Percentiles rank a stretch among this genome's conserved stretches.
Evolutionary conservation across 2,113 vertebrate genomes (phyloP).

Genomic region (Spermophilus dauricus): DNA sequence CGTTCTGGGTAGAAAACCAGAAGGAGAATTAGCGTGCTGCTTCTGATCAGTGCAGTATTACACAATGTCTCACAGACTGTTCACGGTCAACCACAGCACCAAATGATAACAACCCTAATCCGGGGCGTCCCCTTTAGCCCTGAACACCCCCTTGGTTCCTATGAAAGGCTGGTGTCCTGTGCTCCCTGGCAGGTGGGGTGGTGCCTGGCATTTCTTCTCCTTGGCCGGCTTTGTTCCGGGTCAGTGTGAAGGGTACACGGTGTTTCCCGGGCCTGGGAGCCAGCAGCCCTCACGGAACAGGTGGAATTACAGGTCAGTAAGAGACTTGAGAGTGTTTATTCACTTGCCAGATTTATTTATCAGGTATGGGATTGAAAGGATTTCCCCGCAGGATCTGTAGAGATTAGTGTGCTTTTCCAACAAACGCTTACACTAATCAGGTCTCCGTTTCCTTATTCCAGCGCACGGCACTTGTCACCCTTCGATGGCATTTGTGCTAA

Average conservation of each 20-base stretch:
- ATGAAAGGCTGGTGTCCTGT: not conserved
- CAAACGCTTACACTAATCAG: slow-evolving; percentile 83
- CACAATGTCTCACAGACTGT: not conserved
- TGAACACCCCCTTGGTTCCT: not conserved
- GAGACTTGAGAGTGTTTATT: slow-evolving; percentile 84
- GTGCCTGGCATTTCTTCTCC: not conserved
- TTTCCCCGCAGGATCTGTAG: slow-evolving; percentile 87
- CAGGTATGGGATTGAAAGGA: slow-evolving; percentile 87
- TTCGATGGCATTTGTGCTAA: slow-evolving; percentile 67
- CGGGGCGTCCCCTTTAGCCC: not conserved
- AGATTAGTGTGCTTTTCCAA: slow-evolving; percentile 86
- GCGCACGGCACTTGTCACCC: slow-evolving; percentile 10
- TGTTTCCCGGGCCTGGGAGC: slow-evolving; percentile 30
- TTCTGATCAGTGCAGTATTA: slow-evolving; percentile 32
- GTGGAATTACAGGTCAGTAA: slow-evolving; percentile 82
- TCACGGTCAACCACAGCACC: slow-evolving; percentile 63
- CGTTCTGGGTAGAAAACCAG: slow-evolving; percentile 29
- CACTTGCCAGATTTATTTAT: slow-evolving; percentile 88
- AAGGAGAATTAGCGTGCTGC: not conserved
- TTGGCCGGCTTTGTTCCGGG: slow-evolving; percentile 65
- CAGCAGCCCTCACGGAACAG: slow-evolving; percentile 68
- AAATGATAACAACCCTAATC: slow-evolving; percentile 50
- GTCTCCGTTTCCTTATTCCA: slow-evolving; percentile 78
- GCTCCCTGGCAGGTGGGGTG: not conserved
- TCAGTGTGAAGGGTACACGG: not conserved